A percentile compares a stretch with the other conserved stretches of the same genome.
Conservation (phyloP, 2,113 vertebrate genomes). For the Gavialis gangeticus region DNA sequence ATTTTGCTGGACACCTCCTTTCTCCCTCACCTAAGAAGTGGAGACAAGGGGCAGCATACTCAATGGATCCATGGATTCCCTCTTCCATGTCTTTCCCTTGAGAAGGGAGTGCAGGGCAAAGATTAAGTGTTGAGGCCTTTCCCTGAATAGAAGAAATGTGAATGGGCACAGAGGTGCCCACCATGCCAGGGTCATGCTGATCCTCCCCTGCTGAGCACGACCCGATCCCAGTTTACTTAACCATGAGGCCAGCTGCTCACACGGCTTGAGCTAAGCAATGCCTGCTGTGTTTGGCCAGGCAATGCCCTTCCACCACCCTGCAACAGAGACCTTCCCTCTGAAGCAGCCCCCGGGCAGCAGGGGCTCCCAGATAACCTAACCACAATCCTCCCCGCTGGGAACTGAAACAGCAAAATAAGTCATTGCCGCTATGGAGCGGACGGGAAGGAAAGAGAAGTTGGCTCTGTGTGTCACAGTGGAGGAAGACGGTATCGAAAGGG, state of each 20-base stretch:
- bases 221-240: background rate
- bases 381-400: background rate
- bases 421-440: background rate
- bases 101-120: background rate
- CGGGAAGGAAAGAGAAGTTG: background rate
- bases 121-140: background rate
- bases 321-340: background rate
- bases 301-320: background rate
- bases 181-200: no score
- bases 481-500: background rate
- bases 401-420: background rate
- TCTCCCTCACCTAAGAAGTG: background rate
- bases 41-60: background rate
- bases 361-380: background rate
- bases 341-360: no score
- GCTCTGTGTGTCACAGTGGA: rapidly evolving
- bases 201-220: background rate
- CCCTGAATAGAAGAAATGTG: background rate
- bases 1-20: background rate
- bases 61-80: background rate
- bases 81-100: background rate
- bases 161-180: background rate
- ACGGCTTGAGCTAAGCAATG: background rate
- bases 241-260: background rate
- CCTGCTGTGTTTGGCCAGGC: background rate